Conservation (phyloP, 2,113 vertebrate genomes). For the Sturnus vulgaris region DNA sequence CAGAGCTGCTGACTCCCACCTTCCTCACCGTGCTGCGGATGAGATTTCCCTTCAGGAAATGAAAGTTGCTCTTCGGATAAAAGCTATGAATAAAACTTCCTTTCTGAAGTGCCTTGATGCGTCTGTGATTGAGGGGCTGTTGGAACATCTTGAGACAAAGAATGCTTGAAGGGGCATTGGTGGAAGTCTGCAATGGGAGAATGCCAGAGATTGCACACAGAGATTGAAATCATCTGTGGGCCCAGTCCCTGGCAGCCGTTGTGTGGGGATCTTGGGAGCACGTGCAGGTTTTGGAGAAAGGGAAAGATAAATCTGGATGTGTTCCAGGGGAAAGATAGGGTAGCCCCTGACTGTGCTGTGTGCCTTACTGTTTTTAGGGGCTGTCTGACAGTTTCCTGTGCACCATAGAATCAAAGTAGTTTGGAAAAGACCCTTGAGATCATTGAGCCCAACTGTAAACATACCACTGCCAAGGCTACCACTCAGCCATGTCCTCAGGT, state of each 20-base stretch:
- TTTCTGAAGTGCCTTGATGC: not conserved
- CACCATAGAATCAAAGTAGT: not conserved
- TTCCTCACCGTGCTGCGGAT: not conserved
- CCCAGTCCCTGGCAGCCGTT: not conserved
- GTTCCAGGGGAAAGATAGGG: not conserved
- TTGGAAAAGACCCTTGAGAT: not conserved
- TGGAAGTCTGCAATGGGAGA: not conserved
- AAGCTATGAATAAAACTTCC: not conserved
- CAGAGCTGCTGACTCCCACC: not conserved
- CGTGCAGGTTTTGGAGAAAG: not conserved
- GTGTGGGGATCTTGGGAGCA: not conserved
- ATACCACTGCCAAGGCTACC: not conserved
- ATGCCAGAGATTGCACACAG: not conserved
- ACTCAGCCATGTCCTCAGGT: not conserved
- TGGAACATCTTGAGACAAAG: not conserved
- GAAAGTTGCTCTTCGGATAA: not conserved
- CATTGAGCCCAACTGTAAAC: not conserved
- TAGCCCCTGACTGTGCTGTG: accelerated
- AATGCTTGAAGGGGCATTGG: not conserved
- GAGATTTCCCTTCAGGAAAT: not conserved
- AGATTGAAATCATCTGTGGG: not conserved
- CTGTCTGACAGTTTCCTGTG: not conserved
- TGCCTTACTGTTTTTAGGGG: not conserved
- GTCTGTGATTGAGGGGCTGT: not conserved
- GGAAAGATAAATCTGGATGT: not conserved